Evolutionary conservation across 2,888 invertebrate genomes (phyloP), one percentile per base, ranked within the genome.

Genomic region (Hydrotaea cyrtoneurina): DNA sequence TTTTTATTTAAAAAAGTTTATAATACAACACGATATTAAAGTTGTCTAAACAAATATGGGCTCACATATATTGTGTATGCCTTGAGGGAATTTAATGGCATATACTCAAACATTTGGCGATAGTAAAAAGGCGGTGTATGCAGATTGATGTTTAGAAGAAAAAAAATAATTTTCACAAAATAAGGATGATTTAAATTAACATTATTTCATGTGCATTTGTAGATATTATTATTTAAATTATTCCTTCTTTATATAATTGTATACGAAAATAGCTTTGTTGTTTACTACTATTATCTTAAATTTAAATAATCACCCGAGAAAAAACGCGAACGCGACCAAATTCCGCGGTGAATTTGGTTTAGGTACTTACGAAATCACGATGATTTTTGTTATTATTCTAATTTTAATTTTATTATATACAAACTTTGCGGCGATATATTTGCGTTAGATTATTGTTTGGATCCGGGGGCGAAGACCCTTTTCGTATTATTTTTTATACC

Each of bases 321-420:
- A 39, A 90, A 89, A 90, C 92, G 92, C 92, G 92, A 90, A 91
- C 92, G 92, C 92, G 92, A 92, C 92, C 92, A 92, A 92, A 91
- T 92, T 92, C 92, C 92, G 91, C 92, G 92, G 91, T 90, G 92
- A 92, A 92, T 91, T 92, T 92, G 92, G 92, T 92, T 92, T 92
- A 92, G 92, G 92, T 92, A 92, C 92, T 91, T 92, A 92, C 92
- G 92, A 92, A 92, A 92, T 92, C 92, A 92, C 92, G 92, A 92
- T 91, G 89, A 87, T 87, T 87, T 88, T 88, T 87, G 75, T 86
- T 87, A 78, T 78, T 82, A 83, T 85, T 46, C 82, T 80, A 74
- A 69, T 69, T 83, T 78, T 75, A 62, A n/a, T 71, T 77, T 74
- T 79, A 79, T 85, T 83, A 82, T 83, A 59, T 86, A 83, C 83